phyloP scores from a whole-genome alignment of 2,797 vertebrate genomes.

The Acrocephalus scirpaceus region DNA sequence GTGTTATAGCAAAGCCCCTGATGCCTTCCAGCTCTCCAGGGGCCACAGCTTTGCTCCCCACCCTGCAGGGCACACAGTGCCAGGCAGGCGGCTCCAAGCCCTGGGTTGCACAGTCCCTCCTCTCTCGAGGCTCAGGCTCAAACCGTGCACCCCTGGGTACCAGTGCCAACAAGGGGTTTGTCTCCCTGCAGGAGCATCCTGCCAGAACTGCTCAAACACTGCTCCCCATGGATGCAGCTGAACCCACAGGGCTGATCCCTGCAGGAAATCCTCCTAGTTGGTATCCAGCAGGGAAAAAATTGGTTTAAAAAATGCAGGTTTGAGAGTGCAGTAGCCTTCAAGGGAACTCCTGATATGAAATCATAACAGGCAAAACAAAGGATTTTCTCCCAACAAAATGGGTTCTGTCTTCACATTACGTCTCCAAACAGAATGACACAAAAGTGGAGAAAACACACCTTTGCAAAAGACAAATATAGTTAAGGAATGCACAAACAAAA shows the following conservation, averaged over 20 bases:
- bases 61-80: fast-evolving
- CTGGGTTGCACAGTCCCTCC: not conserved
- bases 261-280: not conserved
- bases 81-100: fast-evolving
- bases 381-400: not conserved
- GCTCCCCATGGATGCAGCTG: fast-evolving
- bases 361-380: not conserved
- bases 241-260: not conserved
- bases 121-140: fast-evolving
- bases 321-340: too few relatives aligned
- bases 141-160: fast-evolving
- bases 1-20: not conserved
- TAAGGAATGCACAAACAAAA: not conserved
- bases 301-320: not conserved
- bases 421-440: not conserved
- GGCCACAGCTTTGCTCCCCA: not conserved
- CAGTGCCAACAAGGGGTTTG: fast-evolving
- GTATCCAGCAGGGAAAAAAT: not conserved
- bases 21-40: not conserved
- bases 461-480: not conserved
- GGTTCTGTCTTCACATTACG: not conserved
- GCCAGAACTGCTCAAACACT: too few relatives aligned
- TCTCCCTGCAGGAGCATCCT: not conserved
- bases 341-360: not conserved
- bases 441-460: not conserved